Conservation (phyloP, 2,888 invertebrate species). For the Netelia fuscicornis region DNA sequence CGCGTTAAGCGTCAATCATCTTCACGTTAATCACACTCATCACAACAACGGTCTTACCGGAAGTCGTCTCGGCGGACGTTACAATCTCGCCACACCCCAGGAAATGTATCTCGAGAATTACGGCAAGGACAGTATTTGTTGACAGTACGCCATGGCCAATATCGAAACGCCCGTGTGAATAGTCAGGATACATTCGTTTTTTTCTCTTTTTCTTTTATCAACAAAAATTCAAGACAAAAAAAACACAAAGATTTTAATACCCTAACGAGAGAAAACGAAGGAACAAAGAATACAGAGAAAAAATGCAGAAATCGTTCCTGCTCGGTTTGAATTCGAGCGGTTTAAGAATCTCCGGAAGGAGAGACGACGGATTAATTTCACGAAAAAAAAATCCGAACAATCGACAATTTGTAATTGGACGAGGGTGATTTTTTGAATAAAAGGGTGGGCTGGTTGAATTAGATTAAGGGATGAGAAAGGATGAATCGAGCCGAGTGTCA, state of each 20-base stretch:
- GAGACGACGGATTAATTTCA: neutral
- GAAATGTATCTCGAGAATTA: conserved; percentile 84
- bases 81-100: conserved; percentile 78
- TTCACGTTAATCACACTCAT: conserved; percentile 87
- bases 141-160: conserved; percentile 86
- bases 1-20: conserved; percentile 86
- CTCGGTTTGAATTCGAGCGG: neutral
- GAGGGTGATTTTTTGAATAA: neutral
- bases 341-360: neutral
- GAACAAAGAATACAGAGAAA: neutral
- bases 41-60: conserved; percentile 87
- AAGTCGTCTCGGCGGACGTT: conserved; percentile 77
- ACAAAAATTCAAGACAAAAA: conserved; percentile 17
- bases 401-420: neutral
- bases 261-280: conserved; percentile 9
- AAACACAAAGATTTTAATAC: conserved; percentile 11
- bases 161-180: conserved; percentile 84
- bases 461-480: no score
- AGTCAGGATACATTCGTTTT: conserved; percentile 51
- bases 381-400: neutral
- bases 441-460: no score
- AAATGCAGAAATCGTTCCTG: neutral
- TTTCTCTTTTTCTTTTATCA: conserved; percentile 20
- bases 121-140: conserved; percentile 91
- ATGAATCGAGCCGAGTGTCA: no score